Base-by-base conservation (phyloP, 2,888 invertebrate genomes). In the Callyntrura sp. region DNA sequence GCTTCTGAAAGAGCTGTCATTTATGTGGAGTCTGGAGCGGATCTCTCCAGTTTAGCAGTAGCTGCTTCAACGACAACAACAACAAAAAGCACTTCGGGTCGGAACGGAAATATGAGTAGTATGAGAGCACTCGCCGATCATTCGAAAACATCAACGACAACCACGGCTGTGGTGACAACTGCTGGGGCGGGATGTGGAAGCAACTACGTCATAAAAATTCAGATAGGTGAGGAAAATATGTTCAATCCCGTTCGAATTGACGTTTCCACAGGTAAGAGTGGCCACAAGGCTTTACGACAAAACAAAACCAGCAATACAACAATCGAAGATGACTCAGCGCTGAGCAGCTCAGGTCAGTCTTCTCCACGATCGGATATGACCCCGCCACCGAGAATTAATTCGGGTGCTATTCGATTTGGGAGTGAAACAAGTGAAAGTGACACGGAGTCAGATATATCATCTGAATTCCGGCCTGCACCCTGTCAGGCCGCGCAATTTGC, bases 361-460 rank as follows among this genome's bases (percentile, higher is more conserved):
- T 93, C 93, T 9, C 93, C 93, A 4, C 70, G 93, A 14, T 92
- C 92, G 5, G 93, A 93, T 60, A 92, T 93, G 92, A 93, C 93
- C 5, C 93, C 93, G 3, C 93, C 93, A 5, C 93, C 93, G 3
- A 78, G 93, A 20, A 91, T 93, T 6, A 93, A 91, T 28, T 85
- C 91, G 17, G 92, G 90, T 20, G 91, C 90, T 0, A 91, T 92
- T 45, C 91, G 93, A 70, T 93, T 93, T 68, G 93, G 93, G 25
- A 92, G 92, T 86, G 93, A 93, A 81, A 93, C 93, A 28, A 92
- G 92, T 81, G 93, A 93, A 85, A 92, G 92, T 88, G 93, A 93
- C 85, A 93, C 93, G 6, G 93, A 93, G 51, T 93, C 93, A 0
- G 93, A 93, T 85, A 90, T 93, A 11, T 93, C 93, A 0, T 91